phyloP scores from a whole-genome alignment of 2,888 invertebrate genomes.

The Drosophila atripex region DNA sequence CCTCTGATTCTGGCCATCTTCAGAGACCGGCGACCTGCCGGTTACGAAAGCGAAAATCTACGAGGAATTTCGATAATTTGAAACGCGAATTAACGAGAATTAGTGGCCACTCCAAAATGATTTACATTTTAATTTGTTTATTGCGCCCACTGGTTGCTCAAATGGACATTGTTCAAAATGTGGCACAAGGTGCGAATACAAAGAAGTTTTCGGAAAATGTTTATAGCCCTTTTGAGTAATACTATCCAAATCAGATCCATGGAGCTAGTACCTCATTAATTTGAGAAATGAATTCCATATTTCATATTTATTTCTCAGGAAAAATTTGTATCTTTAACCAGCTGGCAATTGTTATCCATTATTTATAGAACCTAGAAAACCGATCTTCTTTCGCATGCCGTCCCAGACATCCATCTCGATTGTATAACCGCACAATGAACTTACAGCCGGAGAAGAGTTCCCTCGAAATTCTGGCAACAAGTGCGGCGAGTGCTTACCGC shows the following conservation, averaged over 20 bases:
- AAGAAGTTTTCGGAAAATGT: neutral
- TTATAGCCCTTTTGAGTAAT: neutral
- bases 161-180: constrained; percentile 15
- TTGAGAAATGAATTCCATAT: constrained; percentile 3
- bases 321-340: constrained; percentile 10
- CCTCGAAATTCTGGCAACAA: constrained; percentile 39
- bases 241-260: neutral
- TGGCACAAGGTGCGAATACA: constrained; percentile 26
- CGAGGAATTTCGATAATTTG: constrained; percentile 51
- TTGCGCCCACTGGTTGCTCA: constrained; percentile 46
- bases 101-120: constrained; percentile 37
- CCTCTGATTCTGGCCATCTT: constrained; percentile 38
- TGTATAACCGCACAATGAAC: constrained; percentile 39
- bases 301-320: constrained; percentile 1
- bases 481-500: constrained; percentile 56
- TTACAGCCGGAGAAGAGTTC: constrained; percentile 9
- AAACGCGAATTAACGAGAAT: constrained; percentile 21
- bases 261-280: neutral
- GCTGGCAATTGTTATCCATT: constrained; percentile 31
- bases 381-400: constrained; percentile 44
- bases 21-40: constrained; percentile 17
- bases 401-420: constrained; percentile 37
- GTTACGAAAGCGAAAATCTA: constrained; percentile 68
- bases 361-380: constrained; percentile 21
- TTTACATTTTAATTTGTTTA: constrained; percentile 66